Conservation (phyloP, 2,888 invertebrate species). For the Cenopis cana region DNA sequence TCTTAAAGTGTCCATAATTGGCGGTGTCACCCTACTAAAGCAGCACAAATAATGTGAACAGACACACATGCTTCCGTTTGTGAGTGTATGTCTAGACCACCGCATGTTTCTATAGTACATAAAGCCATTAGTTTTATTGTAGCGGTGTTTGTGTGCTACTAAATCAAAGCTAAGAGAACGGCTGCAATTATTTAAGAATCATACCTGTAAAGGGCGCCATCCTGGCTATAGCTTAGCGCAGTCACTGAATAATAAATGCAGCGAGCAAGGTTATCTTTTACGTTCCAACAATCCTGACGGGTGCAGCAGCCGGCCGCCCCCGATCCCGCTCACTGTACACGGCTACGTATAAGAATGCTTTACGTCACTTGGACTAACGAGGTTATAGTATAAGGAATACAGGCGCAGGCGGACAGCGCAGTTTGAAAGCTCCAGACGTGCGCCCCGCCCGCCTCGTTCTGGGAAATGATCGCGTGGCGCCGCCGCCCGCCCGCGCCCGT, state of each 20-base stretch:
- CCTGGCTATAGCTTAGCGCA: slow-evolving; percentile 75
- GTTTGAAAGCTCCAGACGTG: slow-evolving; percentile 61
- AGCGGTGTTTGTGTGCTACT: slow-evolving; percentile 13
- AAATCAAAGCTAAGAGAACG: slow-evolving; percentile 32
- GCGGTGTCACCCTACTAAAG: too few species aligned
- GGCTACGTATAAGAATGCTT: slow-evolving; percentile 60
- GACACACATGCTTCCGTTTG: slow-evolving; percentile 20
- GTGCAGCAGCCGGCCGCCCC: slow-evolving; percentile 57
- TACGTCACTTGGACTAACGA: slow-evolving; percentile 77
- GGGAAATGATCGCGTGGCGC: slow-evolving; percentile 78
- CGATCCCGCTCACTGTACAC: slow-evolving; percentile 60
- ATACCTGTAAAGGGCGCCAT: slow-evolving; percentile 81
- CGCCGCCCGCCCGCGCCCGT: slow-evolving; percentile 52
- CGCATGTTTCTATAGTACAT: not conserved
- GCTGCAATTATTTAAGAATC: slow-evolving; percentile 54
- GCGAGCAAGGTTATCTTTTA: slow-evolving; percentile 71
- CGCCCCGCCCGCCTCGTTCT: slow-evolving; percentile 70
- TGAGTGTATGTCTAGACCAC: not conserved
- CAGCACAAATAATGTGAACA: slow-evolving; percentile 21
- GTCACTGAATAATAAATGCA: slow-evolving; percentile 82
- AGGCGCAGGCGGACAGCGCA: slow-evolving; percentile 53
- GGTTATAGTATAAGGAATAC: slow-evolving; percentile 69
- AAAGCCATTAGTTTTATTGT: not conserved
- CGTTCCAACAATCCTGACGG: slow-evolving; percentile 57
- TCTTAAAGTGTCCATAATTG: too few species aligned